Evolutionary conservation across 2,113 vertebrate species (phyloP).

Genomic region (Theristicus caerulescens): DNA sequence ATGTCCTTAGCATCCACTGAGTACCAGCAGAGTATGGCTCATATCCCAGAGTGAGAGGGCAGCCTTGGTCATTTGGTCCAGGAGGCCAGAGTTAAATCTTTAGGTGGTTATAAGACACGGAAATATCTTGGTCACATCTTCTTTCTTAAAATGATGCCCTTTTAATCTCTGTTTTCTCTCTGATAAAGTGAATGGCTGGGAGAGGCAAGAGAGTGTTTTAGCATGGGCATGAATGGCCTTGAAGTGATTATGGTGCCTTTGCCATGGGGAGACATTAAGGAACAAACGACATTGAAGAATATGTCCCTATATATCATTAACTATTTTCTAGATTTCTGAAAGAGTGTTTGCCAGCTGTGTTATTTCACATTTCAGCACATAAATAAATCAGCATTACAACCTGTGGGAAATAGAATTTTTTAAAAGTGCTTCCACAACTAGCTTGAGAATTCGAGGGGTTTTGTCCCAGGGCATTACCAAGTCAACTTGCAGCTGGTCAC

Average conservation of each 20-base stretch:
- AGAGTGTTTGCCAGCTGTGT: neutral
- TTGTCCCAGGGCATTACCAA: slow-evolving; percentile 31
- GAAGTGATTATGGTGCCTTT: slow-evolving; percentile 22
- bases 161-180: neutral
- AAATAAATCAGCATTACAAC: slow-evolving; percentile 58
- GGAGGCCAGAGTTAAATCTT: neutral
- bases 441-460: slow-evolving; percentile 11
- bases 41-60: neutral
- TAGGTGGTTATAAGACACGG: neutral
- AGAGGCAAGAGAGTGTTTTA: neutral
- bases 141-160: neutral
- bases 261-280: neutral
- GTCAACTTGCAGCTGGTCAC: slow-evolving; percentile 7
- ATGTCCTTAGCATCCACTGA: neutral
- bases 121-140: neutral
- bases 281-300: slow-evolving; percentile 37
- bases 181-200: neutral
- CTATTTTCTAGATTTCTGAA: slow-evolving; percentile 46
- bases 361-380: slow-evolving; percentile 37
- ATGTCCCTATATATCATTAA: slow-evolving; percentile 46
- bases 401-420: slow-evolving; percentile 32
- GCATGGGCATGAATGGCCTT: neutral
- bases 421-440: neutral
- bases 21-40: neutral
- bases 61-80: neutral